A percentile compares a stretch with the other conserved stretches of the same genome.
Evolutionary conservation across 1,140 invertebrate genomes (phyloP).

Genomic region (Stenopsyche tienmushanensis): DNA sequence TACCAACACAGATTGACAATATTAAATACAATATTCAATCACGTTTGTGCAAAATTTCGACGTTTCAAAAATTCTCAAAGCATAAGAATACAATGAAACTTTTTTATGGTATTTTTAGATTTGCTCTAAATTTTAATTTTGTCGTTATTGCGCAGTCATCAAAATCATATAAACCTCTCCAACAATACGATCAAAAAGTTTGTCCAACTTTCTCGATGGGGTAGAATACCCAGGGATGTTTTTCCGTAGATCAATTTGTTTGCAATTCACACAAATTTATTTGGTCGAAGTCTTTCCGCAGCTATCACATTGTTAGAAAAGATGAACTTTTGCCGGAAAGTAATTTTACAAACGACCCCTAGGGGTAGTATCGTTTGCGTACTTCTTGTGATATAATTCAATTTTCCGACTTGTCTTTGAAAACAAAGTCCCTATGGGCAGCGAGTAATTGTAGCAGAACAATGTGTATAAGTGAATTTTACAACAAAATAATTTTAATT

Average conservation of each 20-base stretch:
- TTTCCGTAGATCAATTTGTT: not conserved
- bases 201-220: no score
- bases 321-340: not conserved
- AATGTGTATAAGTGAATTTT: not conserved
- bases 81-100: no score
- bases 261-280: not conserved
- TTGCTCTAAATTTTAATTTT: no score
- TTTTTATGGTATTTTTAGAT: no score
- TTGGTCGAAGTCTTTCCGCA: not conserved
- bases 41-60: no score
- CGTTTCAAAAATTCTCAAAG: no score
- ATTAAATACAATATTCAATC: no score
- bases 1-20: no score
- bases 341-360: conserved; percentile 6
- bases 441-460: not conserved
- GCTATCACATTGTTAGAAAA: not conserved
- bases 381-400: conserved; percentile 11
- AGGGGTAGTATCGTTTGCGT: conserved; percentile 10
- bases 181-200: no score
- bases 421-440: not conserved
- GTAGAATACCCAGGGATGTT: not conserved
- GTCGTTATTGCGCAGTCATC: no score
- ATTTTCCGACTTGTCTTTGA: not conserved
- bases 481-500: no score
- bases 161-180: no score